These are phyloP conservation scores for Resseliella maxima DNA, from an alignment of 2,888 invertebrate genomes.

Conservation along the genomic window DNA sequence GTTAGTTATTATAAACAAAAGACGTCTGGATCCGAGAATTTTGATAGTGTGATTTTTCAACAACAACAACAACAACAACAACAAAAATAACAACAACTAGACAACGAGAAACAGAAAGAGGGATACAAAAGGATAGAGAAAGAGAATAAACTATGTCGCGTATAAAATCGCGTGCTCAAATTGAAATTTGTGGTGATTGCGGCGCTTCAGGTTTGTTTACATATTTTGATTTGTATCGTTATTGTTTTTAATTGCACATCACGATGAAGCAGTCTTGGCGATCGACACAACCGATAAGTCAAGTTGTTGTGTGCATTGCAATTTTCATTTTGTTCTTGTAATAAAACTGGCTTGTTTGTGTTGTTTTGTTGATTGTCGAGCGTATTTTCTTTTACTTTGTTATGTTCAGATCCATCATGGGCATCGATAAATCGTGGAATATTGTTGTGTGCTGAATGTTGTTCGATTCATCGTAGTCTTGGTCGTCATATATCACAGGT, in stretches of 20 bases:
- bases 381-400: no score
- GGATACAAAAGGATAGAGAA: slow-evolving; percentile 60
- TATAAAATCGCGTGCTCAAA: slow-evolving; percentile 81
- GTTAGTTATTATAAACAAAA: no score
- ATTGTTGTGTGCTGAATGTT: slow-evolving; percentile 94
- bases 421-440: slow-evolving; percentile 96
- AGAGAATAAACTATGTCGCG: slow-evolving; percentile 74
- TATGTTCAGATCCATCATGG: slow-evolving; percentile 88
- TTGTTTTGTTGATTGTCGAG: neutral
- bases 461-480: slow-evolving; percentile 93
- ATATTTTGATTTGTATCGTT: slow-evolving; percentile 21
- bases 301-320: no score
- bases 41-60: no score
- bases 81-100: no score
- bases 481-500: slow-evolving; percentile 96
- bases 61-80: no score
- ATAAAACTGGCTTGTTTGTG: no score
- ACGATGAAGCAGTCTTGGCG: no score
- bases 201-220: slow-evolving; percentile 79
- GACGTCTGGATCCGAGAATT: no score
- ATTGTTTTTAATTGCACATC: slow-evolving; percentile 57
- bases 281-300: no score
- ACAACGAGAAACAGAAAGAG: neutral
- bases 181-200: slow-evolving; percentile 90
- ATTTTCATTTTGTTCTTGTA: no score